Evolutionary conservation across 1,140 invertebrate genomes (phyloP).

Genomic region (Holotrichia oblita): DNA sequence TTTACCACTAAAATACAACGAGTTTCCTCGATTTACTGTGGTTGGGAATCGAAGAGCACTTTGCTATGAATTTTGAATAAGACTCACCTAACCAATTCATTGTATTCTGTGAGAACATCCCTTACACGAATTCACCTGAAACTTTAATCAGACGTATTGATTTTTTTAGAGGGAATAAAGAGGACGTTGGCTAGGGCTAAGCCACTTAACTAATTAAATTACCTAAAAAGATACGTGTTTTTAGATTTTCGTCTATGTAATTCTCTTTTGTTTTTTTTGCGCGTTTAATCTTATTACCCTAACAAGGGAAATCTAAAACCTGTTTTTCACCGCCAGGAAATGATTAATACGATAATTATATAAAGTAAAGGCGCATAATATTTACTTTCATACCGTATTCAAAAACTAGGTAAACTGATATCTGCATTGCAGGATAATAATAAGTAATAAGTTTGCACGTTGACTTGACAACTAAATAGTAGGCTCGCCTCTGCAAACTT

Average conservation of each 20-base stretch:
- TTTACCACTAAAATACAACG: no score
- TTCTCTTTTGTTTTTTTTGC: neutral
- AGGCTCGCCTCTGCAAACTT: neutral
- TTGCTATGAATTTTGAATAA: no score
- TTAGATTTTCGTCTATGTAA: neutral
- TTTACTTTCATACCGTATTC: no score
- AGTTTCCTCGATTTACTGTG: no score
- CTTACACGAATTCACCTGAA: neutral
- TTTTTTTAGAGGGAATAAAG: neutral
- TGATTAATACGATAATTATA: no score
- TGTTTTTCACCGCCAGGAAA: no score
- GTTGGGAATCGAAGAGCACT: no score
- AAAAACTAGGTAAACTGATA: neutral
- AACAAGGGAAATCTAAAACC: no score
- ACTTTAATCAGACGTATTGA: conserved; percentile 1
- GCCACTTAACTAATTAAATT: neutral
- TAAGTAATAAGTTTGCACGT: conserved; percentile 2
- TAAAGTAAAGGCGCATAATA: no score
- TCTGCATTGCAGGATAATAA: neutral
- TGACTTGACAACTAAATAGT: neutral
- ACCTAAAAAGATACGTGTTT: neutral
- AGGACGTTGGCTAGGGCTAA: neutral
- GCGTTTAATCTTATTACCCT: neutral
- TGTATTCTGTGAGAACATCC: neutral
- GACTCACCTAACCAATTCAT: neutral